Base-by-base conservation (phyloP, 2,113 vertebrate genomes). In the Ptilonorhynchus violaceus region DNA sequence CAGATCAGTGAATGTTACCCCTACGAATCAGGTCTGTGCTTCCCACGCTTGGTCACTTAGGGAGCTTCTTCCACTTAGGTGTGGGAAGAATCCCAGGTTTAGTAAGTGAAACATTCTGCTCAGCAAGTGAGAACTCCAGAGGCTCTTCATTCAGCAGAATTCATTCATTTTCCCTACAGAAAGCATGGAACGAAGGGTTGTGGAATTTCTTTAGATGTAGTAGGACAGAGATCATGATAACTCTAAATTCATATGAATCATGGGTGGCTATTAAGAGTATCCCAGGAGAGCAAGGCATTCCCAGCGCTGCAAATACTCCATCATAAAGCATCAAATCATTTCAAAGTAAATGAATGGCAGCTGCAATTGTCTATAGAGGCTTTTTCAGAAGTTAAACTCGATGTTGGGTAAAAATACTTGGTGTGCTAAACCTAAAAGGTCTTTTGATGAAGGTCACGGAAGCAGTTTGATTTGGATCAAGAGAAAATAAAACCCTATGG, bases 1-100 rank as follows among this genome's bases (percentile, higher is more conserved):
- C 98, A 98, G 55, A 98, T 98, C 94, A 98, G 98, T 84, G 98
- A 98, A 96, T 98, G 98, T 91, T 97, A 97, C 76, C 97, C 96
- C 25, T 98, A 95, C 52, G 98, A 98, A 77, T 98, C 98, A 97
- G 98, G 97, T 98, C 92, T 95, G 93, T 94, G 41, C 83, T 47
- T 13, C 31, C 80, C 73, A 7, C 25, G 85, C 53, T 24, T 16
- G 25, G 17, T 20, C 76, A 13, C 72, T 28, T 23, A 8, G 28
- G 53, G 21, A 55, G 33, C 4, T 37, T 2, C 20, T 81, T 58
- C 73, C 22, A 2, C 20, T 22, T 7, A 5, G 21, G 7, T 12
- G 16, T 7, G 30, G 64, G 42, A 10, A 33, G 5, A 46, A 49
- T 21, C 13, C 39, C 31, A 18, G 24, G 2, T 37, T 53, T n/a